Evolutionary conservation across 2,888 invertebrate species (phyloP), one percentile per base, ranked within the genome.

Genomic region (Leptopterna dolabrata): DNA sequence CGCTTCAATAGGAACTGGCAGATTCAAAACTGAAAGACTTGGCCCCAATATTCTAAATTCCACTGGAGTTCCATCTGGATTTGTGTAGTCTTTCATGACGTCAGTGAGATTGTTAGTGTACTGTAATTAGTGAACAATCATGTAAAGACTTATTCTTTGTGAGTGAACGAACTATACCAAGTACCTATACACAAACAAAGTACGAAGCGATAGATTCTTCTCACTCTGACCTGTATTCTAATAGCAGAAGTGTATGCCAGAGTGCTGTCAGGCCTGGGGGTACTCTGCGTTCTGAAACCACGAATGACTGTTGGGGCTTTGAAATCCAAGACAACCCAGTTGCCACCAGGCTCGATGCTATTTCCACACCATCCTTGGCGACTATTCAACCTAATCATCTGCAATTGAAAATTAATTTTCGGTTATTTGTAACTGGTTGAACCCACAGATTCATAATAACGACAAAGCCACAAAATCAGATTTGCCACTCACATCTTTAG

Each of bases 301-400:
- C 97, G 94, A 87, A 98, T 94, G 36, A 98, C 96, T 0, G 97
- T 96, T 0, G 97, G 97, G 29, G 97, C 97, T 92, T 96, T 95
- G 89, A 98, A 93, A 91, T 98, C 98, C 88, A 98, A 94, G 89
- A 96, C 93, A 84, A 97, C 95, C 97, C 97, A 98, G 91, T 98
- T 98, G 24, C 95, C 94, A 78, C 97, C 97, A 7, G 96, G 96
- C 91, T 97, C 97, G 82, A 95, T 93, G 80, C 95, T 95, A 90
- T 95, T 95, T 13, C 98, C 98, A 92, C 98, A 98, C 98, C 98
- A 98, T 76, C 97, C 97, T 84, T 94, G 94, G 51, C 95, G 95
- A 90, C 95, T 96, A 91, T 96, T 97, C 19, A 98, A 92, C 29
- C 98, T 95, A 76, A 97, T 94, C 93, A 96, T 96, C 96, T 96